phyloP scores from a whole-genome alignment of 2,888 invertebrate species.

The Auanema freiburgensis region DNA sequence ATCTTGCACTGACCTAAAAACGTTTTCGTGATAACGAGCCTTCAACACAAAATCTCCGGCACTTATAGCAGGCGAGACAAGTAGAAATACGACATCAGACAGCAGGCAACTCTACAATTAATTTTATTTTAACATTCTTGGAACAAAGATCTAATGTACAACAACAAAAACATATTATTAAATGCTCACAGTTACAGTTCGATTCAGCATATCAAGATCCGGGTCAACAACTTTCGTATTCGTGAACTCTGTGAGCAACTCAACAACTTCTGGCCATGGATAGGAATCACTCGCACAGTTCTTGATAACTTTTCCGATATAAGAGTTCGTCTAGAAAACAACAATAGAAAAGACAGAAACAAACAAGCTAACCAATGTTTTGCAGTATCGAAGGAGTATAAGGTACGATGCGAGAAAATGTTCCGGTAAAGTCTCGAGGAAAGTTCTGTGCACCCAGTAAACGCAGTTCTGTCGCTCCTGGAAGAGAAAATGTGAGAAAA shows the following conservation, averaged over 20 bases:
- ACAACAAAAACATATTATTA: constrained; percentile 7
- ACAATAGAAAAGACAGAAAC: not conserved
- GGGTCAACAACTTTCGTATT: constrained; percentile 24
- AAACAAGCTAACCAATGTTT: constrained; percentile 31
- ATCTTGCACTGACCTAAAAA: constrained; percentile 28
- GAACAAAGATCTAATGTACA: constrained; percentile 3
- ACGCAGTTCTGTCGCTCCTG: constrained; percentile 25
- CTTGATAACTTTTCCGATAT: constrained; percentile 16
- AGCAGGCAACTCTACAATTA: constrained; percentile 8
- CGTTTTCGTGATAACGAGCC: constrained; percentile 23
- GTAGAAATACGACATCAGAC: constrained; percentile 48
- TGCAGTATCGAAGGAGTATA: constrained; percentile 44
- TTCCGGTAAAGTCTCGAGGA: constrained; percentile 42
- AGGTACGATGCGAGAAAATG: constrained; percentile 47
- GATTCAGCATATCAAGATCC: constrained; percentile 25
- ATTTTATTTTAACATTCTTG: not conserved
- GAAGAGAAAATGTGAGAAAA: constrained; percentile 7
- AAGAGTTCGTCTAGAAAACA: constrained; percentile 14
- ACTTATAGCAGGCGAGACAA: constrained; percentile 49
- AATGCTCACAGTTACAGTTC: constrained; percentile 24
- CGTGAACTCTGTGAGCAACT: constrained; percentile 20
- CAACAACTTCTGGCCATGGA: constrained; percentile 27
- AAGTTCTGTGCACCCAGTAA: constrained; percentile 37
- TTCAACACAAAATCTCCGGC: constrained; percentile 23
- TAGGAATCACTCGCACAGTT: constrained; percentile 12